A percentile compares a stretch with the other conserved stretches of the same genome.
Evolutionary conservation across 1,140 invertebrate genomes (phyloP).

Genomic region (Scaptomyza montana): DNA sequence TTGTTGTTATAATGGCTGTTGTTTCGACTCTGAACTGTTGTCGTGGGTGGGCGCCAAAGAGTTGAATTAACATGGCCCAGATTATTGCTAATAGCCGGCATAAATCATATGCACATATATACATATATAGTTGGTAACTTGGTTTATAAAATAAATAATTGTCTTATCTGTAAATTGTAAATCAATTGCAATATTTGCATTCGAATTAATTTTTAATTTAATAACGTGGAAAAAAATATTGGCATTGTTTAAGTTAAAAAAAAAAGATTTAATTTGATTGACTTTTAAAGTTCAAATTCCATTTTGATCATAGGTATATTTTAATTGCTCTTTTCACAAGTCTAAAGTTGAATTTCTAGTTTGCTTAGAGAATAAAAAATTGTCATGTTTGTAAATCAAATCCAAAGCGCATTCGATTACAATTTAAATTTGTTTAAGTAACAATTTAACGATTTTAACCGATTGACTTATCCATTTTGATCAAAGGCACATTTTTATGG

Average conservation of each 20-base stretch:
- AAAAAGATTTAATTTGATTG: too few relatives aligned
- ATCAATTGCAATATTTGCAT: neutral
- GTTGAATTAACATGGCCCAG: neutral
- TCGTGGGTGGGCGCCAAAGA: slow-evolving; percentile 17
- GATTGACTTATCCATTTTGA: too few relatives aligned
- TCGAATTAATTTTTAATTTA: too few relatives aligned
- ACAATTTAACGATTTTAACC: too few relatives aligned
- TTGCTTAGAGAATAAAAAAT: too few relatives aligned
- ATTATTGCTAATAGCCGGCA: slow-evolving; percentile 16
- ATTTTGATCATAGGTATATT: too few relatives aligned
- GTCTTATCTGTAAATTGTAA: neutral
- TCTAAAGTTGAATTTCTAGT: neutral
- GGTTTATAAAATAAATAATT: neutral
- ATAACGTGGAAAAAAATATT: too few relatives aligned
- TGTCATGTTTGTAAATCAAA: too few relatives aligned
- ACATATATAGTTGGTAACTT: neutral
- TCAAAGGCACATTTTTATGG: neutral
- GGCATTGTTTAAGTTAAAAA: too few relatives aligned
- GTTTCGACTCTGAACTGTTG: neutral
- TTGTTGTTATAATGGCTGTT: slow-evolving; percentile 5
- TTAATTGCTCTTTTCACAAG: neutral
- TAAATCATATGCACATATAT: neutral
- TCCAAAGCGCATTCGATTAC: too few relatives aligned
- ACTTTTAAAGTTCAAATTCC: too few relatives aligned
- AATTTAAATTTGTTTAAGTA: too few relatives aligned